Evolutionary conservation across 2,113 vertebrate species (phyloP).

Genomic region (Alces alces): DNA sequence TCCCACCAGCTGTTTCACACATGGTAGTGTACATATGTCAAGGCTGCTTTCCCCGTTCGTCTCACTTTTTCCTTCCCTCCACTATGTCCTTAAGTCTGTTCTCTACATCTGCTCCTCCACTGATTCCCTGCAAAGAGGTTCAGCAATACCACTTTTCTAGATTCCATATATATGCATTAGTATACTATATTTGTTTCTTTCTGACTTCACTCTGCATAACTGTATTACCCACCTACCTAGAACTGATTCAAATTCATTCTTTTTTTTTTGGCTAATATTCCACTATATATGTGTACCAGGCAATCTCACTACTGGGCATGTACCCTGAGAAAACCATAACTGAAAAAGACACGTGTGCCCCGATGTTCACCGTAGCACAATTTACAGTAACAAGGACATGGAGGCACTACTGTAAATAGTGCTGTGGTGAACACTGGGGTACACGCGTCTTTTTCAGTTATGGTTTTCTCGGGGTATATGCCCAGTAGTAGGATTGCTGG

Average conservation of each 20-base stretch:
- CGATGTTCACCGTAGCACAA: not conserved
- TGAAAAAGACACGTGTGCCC: not conserved
- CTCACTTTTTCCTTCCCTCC: not conserved
- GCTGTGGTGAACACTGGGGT: not conserved
- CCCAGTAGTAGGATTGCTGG: not conserved
- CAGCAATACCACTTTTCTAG: not conserved
- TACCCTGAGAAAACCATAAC: not conserved
- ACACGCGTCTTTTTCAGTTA: not conserved
- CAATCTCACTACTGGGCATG: not conserved
- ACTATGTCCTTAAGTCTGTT: not conserved
- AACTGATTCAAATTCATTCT: not conserved
- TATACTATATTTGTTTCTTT: not conserved
- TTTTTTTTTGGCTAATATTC: not conserved
- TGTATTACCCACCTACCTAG: not conserved
- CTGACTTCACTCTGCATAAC: not conserved
- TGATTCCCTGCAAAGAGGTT: not conserved
- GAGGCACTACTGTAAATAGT: too few species aligned
- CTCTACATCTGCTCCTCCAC: not conserved
- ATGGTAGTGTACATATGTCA: fast-evolving
- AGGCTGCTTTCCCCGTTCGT: not conserved
- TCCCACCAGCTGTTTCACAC: not conserved
- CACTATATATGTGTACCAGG: not conserved
- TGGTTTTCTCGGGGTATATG: not conserved
- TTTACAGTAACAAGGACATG: not conserved
- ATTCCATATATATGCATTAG: not conserved